A percentile compares a stretch with the other conserved stretches of the same genome.
Conservation (phyloP, 2,113 vertebrate species). For the Struthidea cinerea region DNA sequence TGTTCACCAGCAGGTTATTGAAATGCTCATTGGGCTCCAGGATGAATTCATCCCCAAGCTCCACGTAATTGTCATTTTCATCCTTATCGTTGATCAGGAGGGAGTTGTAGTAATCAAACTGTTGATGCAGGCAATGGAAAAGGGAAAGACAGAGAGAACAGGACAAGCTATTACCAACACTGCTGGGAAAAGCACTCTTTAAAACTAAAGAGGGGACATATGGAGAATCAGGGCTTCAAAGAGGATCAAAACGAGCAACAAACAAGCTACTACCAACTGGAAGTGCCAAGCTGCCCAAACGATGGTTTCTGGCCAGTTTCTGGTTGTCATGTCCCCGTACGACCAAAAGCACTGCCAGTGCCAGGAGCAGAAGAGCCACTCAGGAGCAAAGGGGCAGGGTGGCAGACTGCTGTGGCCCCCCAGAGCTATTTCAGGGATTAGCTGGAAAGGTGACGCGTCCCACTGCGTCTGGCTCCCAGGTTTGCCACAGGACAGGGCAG, state of each 20-base stretch:
- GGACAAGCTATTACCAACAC: not conserved
- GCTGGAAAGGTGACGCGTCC: not conserved
- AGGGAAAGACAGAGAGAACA: not conserved
- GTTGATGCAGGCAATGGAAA: not conserved
- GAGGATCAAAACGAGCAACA: not conserved
- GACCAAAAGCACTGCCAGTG: not conserved
- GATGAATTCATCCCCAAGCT: slow-evolving; percentile 86
- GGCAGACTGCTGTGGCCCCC: not conserved
- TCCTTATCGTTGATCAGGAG: slow-evolving; percentile 85
- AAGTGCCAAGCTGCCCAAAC: not conserved
- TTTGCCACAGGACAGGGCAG: not conserved
- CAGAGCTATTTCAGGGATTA: not conserved
- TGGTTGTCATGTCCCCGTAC: not conserved
- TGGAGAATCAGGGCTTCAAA: not conserved
- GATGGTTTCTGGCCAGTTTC: not conserved
- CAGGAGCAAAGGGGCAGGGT: not conserved
- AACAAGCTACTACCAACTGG: not conserved
- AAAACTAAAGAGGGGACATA: not conserved
- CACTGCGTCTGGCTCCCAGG: not conserved
- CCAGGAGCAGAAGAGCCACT: not conserved
- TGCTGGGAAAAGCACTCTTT: not conserved
- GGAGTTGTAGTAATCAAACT: slow-evolving; percentile 95
- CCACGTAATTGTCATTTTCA: slow-evolving; percentile 78
- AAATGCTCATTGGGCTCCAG: slow-evolving; percentile 90
- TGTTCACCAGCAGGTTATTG: slow-evolving; percentile 86